Base-by-base conservation (phyloP, 2,888 invertebrate species). In the Meghimatium bilineatum region DNA sequence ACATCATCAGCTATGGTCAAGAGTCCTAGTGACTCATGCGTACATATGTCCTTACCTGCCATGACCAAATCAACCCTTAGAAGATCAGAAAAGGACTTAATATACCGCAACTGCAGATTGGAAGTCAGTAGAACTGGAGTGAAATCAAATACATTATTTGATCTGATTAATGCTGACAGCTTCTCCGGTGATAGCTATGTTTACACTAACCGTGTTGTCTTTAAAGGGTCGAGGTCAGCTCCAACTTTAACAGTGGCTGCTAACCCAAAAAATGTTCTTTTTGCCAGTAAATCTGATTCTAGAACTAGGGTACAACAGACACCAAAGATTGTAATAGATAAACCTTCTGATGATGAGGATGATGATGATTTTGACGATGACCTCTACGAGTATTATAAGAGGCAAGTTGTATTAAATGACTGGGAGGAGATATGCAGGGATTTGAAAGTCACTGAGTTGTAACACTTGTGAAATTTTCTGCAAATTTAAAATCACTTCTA, bases 371-470 rank as follows among this genome's bases (percentile, higher is more conserved):
- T 23, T 49, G 63, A 44, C 32, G 78, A 83, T 23, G 83, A 72
- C 8, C 23, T 74, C 36, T 79, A 80, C 38, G 80, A 72, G 38
- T 84, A 74, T 67, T 80, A 84, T 36, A 49, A 75, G 44, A 74
- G 52, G 29, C 84, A 84, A 29, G 26, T 74, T 26, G 80, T 84
- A 23, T 69, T 75, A 17, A 82, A 67, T 36, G 84, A 86, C 34
- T 86, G 86, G 86, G 86, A 86, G 60, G 86, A 86, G 14, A 75
- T 86, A 14, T 84, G 82, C 29, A n/a, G 77, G 32, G 84, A 81
- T 67, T 56, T 84, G 12, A 56, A 71, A 49, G 81, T 80, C 36
- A 84, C 80, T 36, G 81, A 81, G 49, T 49, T 81, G 56, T 81
- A 29, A 81, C 20, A 23, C 17, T 17, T n/a, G n/a, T n/a, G n/a